Conservation (phyloP, 2,888 invertebrate genomes). For the Oxyteleia sp. region DNA sequence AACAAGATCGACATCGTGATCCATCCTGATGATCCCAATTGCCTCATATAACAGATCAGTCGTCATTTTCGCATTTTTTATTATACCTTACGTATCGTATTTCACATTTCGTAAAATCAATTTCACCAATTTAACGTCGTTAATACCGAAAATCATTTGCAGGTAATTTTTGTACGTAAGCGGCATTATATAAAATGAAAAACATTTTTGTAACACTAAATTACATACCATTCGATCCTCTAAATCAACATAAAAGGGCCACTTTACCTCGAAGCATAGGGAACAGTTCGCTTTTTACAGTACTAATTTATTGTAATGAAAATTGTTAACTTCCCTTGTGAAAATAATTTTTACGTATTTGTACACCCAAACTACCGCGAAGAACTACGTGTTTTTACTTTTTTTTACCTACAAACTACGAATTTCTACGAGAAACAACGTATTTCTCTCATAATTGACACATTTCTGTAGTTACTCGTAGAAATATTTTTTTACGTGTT, state of each 20-base stretch:
- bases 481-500: no score
- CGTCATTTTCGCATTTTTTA: conserved; percentile 50
- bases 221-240: conserved; percentile 33
- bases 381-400: no score
- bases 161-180: conserved; percentile 21
- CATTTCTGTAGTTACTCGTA: no score
- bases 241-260: conserved; percentile 31
- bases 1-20: conserved; percentile 61
- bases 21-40: conserved; percentile 26
- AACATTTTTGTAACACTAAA: conserved; percentile 33
- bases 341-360: no score
- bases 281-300: no score
- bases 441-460: no score
- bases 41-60: conserved; percentile 54
- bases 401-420: no score
- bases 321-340: no score
- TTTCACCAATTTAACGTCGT: conserved; percentile 48
- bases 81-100: conserved; percentile 43
- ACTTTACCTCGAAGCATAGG: no score
- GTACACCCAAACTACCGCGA: no score
- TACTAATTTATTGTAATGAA: no score
- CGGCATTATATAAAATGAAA: conserved; percentile 9
- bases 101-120: conserved; percentile 54
- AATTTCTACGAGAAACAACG: no score
- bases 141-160: conserved; percentile 40